These are phyloP conservation scores for Parapristionchus giblindavisi DNA, from an alignment of 2,888 invertebrate genomes.

Conservation along the genomic window DNA sequence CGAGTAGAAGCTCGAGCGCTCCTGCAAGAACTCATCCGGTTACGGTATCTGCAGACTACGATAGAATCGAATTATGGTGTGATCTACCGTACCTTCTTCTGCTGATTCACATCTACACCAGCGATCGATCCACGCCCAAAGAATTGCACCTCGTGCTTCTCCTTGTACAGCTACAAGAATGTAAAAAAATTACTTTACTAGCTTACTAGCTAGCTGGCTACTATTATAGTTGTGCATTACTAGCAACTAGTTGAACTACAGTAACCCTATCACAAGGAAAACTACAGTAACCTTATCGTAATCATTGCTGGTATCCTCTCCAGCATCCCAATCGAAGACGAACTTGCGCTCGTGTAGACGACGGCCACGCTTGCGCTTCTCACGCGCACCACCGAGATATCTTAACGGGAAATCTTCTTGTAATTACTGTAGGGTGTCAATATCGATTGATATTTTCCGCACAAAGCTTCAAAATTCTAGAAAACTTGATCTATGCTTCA, in stretches of 20 bases:
- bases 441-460: neutral
- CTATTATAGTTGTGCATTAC: no score
- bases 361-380: slow-evolving; percentile 77
- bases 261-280: no score
- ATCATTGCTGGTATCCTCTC: slow-evolving; percentile 95
- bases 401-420: neutral
- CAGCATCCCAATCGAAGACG: slow-evolving; percentile 99
- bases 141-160: slow-evolving; percentile 80
- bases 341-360: slow-evolving; percentile 97
- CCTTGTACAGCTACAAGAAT: slow-evolving; percentile 31
- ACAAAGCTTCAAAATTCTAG: neutral
- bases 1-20: slow-evolving; percentile 96
- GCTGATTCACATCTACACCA: slow-evolving; percentile 90
- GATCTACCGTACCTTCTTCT: slow-evolving; percentile 57
- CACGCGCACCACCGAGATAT: slow-evolving; percentile 66
- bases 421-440: neutral
- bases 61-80: no score
- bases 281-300: slow-evolving; percentile 93
- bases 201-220: no score
- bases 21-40: slow-evolving; percentile 72
- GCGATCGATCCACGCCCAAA: slow-evolving; percentile 97
- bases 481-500: neutral
- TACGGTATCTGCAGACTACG: no score
- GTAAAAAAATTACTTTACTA: no score
- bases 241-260: no score